phyloP scores from a whole-genome alignment of 2,797 vertebrate genomes.

The Paratrypauchen microcephalus region DNA sequence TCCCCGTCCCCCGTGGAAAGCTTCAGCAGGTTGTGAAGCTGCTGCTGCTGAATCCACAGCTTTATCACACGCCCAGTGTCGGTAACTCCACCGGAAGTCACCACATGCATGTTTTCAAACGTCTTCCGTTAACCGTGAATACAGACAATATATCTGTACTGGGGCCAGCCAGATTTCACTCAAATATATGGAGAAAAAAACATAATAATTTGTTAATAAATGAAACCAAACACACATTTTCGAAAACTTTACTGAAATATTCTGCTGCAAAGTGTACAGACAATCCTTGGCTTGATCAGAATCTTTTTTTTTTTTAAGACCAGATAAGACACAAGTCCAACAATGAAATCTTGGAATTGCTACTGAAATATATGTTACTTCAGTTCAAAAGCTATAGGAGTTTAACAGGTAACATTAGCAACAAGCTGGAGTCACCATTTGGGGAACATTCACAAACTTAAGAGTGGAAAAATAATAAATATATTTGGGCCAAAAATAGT shows the following conservation, averaged over 20 bases:
- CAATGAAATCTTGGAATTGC: conserved; percentile 32
- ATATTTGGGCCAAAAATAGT: conserved; percentile 72
- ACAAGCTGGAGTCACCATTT: neutral
- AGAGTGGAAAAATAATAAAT: conserved; percentile 64
- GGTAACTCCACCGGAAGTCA: too few species aligned
- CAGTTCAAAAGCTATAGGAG: conserved; percentile 15
- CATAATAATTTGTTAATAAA: too few species aligned
- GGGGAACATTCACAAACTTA: neutral
- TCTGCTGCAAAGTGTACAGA: conserved; percentile 44
- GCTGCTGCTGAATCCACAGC: too few species aligned
- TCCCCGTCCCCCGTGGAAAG: too few species aligned
- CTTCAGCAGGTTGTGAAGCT: too few species aligned
- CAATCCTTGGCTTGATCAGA: conserved; percentile 14
- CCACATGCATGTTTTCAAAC: too few species aligned
- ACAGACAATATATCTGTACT: too few species aligned
- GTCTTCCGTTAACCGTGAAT: too few species aligned
- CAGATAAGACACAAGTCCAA: conserved; percentile 20
- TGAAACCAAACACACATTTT: conserved; percentile 18
- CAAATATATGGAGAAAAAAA: too few species aligned
- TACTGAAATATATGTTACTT: conserved; percentile 20
- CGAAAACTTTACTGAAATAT: conserved; percentile 56
- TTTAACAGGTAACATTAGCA: conserved; percentile 22
- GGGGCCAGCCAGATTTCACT: too few species aligned
- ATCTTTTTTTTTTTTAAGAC: conserved; percentile 4
- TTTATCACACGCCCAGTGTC: too few species aligned